A percentile compares a stretch with the other conserved stretches of the same genome.
Conservation (phyloP, 64 coral and sea anemone species). For the Catalaphyllia jardinei region DNA sequence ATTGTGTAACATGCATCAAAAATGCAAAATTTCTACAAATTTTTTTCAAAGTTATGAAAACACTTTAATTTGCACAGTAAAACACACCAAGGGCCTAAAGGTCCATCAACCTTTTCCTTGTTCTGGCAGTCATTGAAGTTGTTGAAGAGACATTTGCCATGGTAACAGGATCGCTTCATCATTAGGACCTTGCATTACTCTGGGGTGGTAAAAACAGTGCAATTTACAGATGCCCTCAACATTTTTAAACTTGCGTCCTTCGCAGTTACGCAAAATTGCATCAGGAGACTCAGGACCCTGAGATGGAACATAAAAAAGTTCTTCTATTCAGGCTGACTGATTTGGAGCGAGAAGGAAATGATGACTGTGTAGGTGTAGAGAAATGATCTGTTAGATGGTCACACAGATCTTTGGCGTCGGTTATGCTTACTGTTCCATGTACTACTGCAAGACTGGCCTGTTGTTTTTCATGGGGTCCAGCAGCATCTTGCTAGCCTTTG, state of each 20-base stretch:
- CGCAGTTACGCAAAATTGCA: slow-evolving; percentile 15
- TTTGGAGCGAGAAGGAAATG: slow-evolving; percentile 35
- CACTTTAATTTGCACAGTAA: no score
- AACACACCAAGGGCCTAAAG: no score
- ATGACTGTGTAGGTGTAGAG: slow-evolving; percentile 33
- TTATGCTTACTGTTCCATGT: slow-evolving; percentile 17
- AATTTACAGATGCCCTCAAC: slow-evolving; percentile 47
- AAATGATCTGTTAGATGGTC: slow-evolving; percentile 34
- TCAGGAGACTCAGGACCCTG: slow-evolving; percentile 24
- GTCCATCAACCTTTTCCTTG: slow-evolving; percentile 47
- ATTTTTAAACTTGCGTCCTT: slow-evolving; percentile 23
- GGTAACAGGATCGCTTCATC: slow-evolving; percentile 2
- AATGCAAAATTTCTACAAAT: no score
- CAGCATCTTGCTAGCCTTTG: slow-evolving; percentile 30
- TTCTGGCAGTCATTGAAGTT: slow-evolving; percentile 21
- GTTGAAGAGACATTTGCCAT: slow-evolving; percentile 10
- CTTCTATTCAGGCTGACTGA: slow-evolving; percentile 51
- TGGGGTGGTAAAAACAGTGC: slow-evolving; percentile 17
- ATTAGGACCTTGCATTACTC: slow-evolving; percentile 24
- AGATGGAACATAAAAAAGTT: slow-evolving; percentile 49
- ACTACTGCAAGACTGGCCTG: slow-evolving; percentile 51
- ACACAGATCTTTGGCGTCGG: slow-evolving; percentile 55
- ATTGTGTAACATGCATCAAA: no score
- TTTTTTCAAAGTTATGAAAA: no score
- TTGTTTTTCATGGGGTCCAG: slow-evolving; percentile 49